phyloP scores from a whole-genome alignment of 2,888 invertebrate genomes.

The Uloborus plumipes region DNA sequence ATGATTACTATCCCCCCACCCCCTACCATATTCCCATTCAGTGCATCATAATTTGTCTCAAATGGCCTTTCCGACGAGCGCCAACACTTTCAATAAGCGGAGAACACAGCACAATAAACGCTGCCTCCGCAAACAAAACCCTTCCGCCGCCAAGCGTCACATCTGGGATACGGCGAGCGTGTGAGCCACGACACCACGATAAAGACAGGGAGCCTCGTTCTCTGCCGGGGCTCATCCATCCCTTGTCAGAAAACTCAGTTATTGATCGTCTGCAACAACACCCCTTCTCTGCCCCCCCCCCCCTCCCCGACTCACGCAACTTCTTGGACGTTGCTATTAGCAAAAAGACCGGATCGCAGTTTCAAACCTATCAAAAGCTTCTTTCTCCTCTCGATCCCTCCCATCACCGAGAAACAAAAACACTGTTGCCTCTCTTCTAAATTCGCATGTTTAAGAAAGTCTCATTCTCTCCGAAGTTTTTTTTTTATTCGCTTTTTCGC shows the following conservation, averaged over 20 bases:
- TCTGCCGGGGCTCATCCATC: slow-evolving; percentile 46
- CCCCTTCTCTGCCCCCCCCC: slow-evolving; percentile 2
- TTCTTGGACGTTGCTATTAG: neutral
- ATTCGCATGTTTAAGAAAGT: slow-evolving; percentile 3
- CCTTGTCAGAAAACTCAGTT: slow-evolving; percentile 52
- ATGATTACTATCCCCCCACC: too few species aligned
- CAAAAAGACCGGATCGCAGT: too few species aligned
- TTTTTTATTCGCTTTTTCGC: slow-evolving; percentile 11
- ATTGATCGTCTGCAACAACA: slow-evolving; percentile 47
- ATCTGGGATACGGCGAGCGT: slow-evolving; percentile 40
- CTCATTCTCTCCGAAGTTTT: neutral
- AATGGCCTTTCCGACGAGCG: too few species aligned
- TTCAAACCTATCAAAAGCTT: too few species aligned
- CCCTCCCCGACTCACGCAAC: neutral
- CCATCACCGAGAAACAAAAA: slow-evolving; percentile 32
- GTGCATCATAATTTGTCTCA: too few species aligned
- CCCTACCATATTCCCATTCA: too few species aligned
- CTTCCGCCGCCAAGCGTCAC: slow-evolving; percentile 21
- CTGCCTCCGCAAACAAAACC: neutral
- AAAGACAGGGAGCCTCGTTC: slow-evolving; percentile 22
- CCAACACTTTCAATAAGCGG: too few species aligned
- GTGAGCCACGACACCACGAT: slow-evolving; percentile 1
- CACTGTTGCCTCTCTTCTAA: slow-evolving; percentile 50
- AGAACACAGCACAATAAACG: slow-evolving; percentile 1
- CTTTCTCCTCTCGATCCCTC: slow-evolving; percentile 6